Evolutionary conservation across 2,797 vertebrate species (phyloP), one percentile per base, ranked within the genome.

Genomic region (Crypturellus tataupa): DNA sequence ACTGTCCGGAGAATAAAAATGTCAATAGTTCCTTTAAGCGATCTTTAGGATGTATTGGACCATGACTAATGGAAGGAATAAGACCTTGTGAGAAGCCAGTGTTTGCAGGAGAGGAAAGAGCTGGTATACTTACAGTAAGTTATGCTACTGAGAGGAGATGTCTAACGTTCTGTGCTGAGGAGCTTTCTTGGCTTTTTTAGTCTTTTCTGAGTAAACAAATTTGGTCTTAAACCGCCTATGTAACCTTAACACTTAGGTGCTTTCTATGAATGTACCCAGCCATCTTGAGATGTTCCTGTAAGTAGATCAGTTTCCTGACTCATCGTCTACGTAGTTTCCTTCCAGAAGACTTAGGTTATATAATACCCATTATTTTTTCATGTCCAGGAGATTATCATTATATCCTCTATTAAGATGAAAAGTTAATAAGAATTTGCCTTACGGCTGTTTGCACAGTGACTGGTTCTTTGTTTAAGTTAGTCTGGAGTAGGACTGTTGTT

Each of bases 161-260:
- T 40, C 37, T 78, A 56, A 14, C 12, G 18, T 39, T 71, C 49
- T 25, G 14, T 69, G 37, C 15, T 60, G 55, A 11, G 21, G 33
- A 75, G 39, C 29, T 83, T n/a, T n/a, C 20, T 75, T 88, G 49
- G 16, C 15, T 5, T 16, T 60, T 85, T 46, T 46, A 27, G 82
- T 51, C 29, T 39, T n/a, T 39, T 58, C 20, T 21, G 31, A 37
- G 11, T 70, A 80, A 73, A 80, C 40, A 63, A 65, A 76, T 79
- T 46, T 18, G 11, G 7, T 89, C 23, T 59, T 69, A 19, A 60
- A 73, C 58, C 13, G 56, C 39, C 51, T 18, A 23, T 0, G 0
- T 51, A 68, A 46, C 18, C 65, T 83, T 70, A 67, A 83, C 89
- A n/a, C 31, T 81, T 86, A 49, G 18, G 29, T 59, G 16, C 73